Conservation (phyloP, 2,113 vertebrate genomes). For the Prinia subflava region DNA sequence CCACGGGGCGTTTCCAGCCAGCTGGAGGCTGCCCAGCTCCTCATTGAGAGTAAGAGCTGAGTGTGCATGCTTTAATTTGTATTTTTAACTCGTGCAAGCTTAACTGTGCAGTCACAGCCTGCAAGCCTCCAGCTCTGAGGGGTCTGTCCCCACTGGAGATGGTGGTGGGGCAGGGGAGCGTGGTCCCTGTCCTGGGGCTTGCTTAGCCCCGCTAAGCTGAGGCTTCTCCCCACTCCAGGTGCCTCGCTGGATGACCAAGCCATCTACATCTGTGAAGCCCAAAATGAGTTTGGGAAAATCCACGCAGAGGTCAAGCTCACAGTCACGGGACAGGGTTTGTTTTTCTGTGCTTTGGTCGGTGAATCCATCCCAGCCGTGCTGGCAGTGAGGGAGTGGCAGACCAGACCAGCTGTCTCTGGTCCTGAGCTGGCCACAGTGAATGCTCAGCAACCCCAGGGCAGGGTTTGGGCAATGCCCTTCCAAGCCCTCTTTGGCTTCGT, state of each 20-base stretch:
- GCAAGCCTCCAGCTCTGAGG: not conserved
- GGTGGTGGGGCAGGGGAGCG: not conserved
- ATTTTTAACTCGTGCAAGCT: not conserved
- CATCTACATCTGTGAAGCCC: conserved; percentile 84
- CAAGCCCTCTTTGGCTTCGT: not conserved
- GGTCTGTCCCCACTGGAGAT: rapidly evolving
- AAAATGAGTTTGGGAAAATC: conserved; percentile 84
- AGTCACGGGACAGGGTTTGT: conserved; percentile 83
- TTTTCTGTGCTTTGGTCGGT: not conserved
- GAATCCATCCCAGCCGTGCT: rapidly evolving
- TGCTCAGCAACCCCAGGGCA: not conserved
- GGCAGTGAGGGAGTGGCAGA: not conserved
- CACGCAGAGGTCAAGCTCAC: conserved; percentile 74
- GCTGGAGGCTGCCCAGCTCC: conserved; percentile 72
- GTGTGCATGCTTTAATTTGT: rapidly evolving
- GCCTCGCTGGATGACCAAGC: conserved; percentile 82
- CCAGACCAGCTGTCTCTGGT: not conserved
- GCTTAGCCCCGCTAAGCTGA: not conserved
- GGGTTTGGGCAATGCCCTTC: not conserved
- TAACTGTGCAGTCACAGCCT: not conserved
- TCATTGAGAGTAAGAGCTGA: conserved; percentile 81
- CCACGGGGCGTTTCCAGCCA: conserved; percentile 27
- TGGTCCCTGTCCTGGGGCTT: rapidly evolving
- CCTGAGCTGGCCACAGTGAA: rapidly evolving
- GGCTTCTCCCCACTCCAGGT: conserved; percentile 54